Evolutionary conservation across 2,113 vertebrate species (phyloP), one percentile per base, ranked within the genome.

Genomic region (Saccopteryx leptura): DNA sequence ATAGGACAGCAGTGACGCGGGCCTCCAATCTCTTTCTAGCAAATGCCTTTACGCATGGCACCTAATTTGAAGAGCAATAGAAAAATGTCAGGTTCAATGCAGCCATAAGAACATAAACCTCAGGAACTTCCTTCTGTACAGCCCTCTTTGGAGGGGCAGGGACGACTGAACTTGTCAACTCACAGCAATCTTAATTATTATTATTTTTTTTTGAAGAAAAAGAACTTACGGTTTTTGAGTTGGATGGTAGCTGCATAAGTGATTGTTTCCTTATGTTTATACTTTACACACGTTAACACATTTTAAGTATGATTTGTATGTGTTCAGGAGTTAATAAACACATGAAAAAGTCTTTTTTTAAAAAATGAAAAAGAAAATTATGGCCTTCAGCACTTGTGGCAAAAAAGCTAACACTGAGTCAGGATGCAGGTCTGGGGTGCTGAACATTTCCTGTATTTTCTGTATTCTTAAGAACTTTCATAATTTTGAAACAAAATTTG

Each of bases 401-500:
- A 83, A 90, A 89, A 89, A 96, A 87, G 11, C 39, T 89, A 74
- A 88, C 50, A 7, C 54, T 13, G 54, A 54, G 54, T 54, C 15
- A 21, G 83, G 15, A 69, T 66, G 21, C 39, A 39, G 33, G 19
- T 31, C 50, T 6, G 65, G 24, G 14, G 17, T 79, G 11, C 75
- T 65, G 71, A 83, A 21, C 11, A 78, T 78, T 85, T 95, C 71
- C 26, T 88, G 17, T 46, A 48, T 39, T 83, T 82, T 75, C 58
- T 75, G 11, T 46, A 65, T 46, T 12, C 17, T 60, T 68, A n/a
- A 85, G 95, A 5, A 52, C 66, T 86, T 72, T 80, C 28, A 78
- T 65, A 93, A 75, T 71, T 90, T 76, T 66, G 83, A 85, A 86
- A 85, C 87, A 89, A 79, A 96, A 14, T 82, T 60, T 7, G 11